Evolutionary conservation across 2,113 vertebrate genomes (phyloP).

Genomic region (Agelaius tricolor): DNA sequence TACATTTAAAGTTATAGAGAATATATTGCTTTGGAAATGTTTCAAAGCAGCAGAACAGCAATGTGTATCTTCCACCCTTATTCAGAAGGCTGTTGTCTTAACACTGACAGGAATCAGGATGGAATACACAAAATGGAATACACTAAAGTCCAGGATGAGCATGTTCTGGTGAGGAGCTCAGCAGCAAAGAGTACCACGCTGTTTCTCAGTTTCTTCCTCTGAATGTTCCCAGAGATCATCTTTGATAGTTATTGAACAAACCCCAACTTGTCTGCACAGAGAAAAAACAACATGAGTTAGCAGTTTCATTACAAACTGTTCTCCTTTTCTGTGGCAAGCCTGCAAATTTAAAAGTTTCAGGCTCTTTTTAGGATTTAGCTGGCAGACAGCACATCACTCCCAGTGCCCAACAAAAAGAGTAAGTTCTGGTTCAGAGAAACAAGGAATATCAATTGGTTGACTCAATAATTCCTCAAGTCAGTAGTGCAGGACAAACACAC

Average conservation of each 20-base stretch:
- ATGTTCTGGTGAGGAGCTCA: background rate
- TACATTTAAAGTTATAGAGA: background rate
- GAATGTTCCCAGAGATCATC: conserved; percentile 63
- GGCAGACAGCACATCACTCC: background rate
- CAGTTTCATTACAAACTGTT: background rate
- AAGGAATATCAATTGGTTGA: background rate
- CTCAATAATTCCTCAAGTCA: background rate
- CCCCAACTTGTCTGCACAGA: conserved; percentile 18
- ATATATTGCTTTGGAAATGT: background rate
- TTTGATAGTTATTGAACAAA: conserved; percentile 68
- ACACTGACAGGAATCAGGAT: background rate
- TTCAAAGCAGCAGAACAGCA: background rate
- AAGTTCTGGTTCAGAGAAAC: background rate
- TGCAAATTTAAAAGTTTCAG: accelerated
- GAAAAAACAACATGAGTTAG: background rate
- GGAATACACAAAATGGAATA: background rate
- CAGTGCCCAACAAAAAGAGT: background rate
- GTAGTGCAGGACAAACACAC: background rate
- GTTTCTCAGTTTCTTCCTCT: conserved; percentile 56
- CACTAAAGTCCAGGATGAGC: background rate
- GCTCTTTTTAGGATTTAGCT: background rate
- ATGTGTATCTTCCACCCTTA: background rate
- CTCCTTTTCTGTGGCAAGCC: background rate
- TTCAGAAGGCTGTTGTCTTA: background rate
- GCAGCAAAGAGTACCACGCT: background rate